Conservation (phyloP, 2,113 vertebrate species). For the Saguinus imperator region DNA sequence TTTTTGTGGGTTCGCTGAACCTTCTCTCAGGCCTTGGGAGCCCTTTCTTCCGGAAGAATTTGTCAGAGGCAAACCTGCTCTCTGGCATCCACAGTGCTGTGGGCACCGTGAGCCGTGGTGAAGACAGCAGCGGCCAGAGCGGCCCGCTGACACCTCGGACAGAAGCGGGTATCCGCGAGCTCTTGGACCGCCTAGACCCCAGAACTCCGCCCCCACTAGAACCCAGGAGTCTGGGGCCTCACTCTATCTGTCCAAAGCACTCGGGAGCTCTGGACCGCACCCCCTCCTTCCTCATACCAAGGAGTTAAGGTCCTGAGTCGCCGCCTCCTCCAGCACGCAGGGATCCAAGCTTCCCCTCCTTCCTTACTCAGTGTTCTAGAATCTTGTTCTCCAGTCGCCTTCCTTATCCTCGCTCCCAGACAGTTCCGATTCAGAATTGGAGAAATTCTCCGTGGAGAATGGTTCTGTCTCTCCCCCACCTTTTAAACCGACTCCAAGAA, state of each 20-base stretch:
- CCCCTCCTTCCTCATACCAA: background rate
- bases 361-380: background rate
- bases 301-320: background rate
- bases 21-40: conserved; percentile 49
- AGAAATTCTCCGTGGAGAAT: conserved; percentile 75
- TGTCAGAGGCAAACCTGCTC: conserved; percentile 48
- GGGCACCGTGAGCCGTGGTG: background rate
- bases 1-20: background rate
- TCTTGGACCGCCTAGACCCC: background rate
- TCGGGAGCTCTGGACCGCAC: background rate
- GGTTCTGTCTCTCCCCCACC: background rate
- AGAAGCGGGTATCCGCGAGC: conserved; percentile 48
- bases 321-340: background rate
- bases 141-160: background rate
- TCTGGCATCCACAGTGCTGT: background rate
- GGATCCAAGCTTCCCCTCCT: background rate
- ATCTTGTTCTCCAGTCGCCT: background rate
- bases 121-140: background rate
- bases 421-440: conserved; percentile 52
- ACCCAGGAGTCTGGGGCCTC: background rate
- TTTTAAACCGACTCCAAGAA: conserved; percentile 3
- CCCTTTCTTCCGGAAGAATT: conserved; percentile 58
- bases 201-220: background rate
- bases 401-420: background rate
- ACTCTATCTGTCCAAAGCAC: background rate